Evolutionary conservation across 2,113 vertebrate species (phyloP).

Genomic region (Fregetta grallaria): DNA sequence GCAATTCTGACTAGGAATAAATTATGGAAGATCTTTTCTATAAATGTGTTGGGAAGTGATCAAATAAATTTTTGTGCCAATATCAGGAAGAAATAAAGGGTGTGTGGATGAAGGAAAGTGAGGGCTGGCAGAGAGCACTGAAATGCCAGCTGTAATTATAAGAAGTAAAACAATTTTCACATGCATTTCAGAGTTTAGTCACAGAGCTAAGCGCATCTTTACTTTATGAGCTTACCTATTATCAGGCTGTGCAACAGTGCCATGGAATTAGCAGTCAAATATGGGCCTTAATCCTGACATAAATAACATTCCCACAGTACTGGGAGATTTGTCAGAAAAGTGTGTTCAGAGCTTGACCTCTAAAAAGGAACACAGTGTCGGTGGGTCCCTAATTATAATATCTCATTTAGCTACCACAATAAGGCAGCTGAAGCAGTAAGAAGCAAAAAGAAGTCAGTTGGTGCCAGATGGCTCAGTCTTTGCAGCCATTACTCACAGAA

Average conservation of each 20-base stretch:
- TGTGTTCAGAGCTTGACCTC: not conserved
- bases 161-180: conserved; percentile 24
- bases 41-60: not conserved
- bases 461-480: not conserved
- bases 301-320: conserved; percentile 32
- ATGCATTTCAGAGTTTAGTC: conserved; percentile 61
- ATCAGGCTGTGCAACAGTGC: not conserved
- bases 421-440: not conserved
- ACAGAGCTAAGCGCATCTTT: conserved; percentile 22
- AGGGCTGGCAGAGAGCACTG: not conserved
- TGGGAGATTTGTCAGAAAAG: not conserved
- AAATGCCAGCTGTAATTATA: conserved; percentile 38
- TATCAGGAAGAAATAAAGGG: not conserved
- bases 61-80: not conserved
- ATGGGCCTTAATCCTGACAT: conserved; percentile 4
- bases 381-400: conserved; percentile 15
- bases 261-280: conserved; percentile 31
- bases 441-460: not conserved
- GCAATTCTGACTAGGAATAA: not conserved
- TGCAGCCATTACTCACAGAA: conserved; percentile 6
- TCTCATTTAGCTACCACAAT: not conserved
- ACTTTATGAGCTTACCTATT: conserved; percentile 32
- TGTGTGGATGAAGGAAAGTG: not conserved
- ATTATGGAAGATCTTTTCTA: not conserved
- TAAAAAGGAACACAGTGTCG: not conserved